Base-by-base conservation (phyloP, 2,888 invertebrate genomes). In the Drosophila meridionalis region DNA sequence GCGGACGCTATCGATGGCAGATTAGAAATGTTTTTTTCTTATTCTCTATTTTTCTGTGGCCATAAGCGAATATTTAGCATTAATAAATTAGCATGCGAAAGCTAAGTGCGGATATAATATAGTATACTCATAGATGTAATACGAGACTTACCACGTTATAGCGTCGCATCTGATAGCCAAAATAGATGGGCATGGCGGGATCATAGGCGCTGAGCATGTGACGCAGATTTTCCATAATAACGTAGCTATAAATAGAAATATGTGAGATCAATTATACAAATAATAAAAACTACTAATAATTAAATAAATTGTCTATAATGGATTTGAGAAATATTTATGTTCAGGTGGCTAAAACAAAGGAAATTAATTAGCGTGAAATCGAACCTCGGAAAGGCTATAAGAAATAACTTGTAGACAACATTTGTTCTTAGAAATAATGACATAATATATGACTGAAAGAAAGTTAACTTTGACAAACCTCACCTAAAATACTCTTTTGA, bases 161-260 rank as follows among this genome's bases (percentile, higher is more conserved):
- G 14, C 89, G 91, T 6, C 66, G 56, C 82, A 90, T 98, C 74
- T 97, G 95, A 91, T 98, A 98, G 0, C 98, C 98, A 91, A 97
- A 98, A 92, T 97, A 99, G 2, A 98, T 94, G 0, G 98, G 96
- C 14, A 95, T 95, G 0, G 94, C 94, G 2, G 96, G 94, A 90
- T 96, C 95, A 90, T 97, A 95, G 4, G 96, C 95, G 14, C 95
- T 94, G 14, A 99, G 93, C 96, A 99, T 96, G 89, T 96, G 97
- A 14, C 99, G 95, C 9, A 99, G 94, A 93, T 99, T 99, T 93
- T 99, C 99, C 67, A 99, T 95, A 30, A 99, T 95, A n/a, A 99
- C 97, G 93, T 98, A 99, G 52, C 97, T 97, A 93, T 11, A 28
- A 20, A 32, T 32, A 52, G 6, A 40, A 40, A 14, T 14, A 40